phyloP scores from a whole-genome alignment of 2,888 invertebrate species.

The Eristalis arbustorum region DNA sequence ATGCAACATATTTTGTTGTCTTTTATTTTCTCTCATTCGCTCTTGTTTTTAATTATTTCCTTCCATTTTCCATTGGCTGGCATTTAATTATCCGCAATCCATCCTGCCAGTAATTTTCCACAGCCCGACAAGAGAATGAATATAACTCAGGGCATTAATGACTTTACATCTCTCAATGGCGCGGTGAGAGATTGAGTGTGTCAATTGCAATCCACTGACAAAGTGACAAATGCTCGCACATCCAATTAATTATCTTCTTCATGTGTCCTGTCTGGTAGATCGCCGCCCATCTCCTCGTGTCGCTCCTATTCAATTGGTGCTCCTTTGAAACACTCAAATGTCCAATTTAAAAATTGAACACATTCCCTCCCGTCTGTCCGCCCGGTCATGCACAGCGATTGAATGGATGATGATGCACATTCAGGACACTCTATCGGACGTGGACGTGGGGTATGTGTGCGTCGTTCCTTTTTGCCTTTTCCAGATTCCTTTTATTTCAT shows the following conservation, averaged over 20 bases:
- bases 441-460: neutral
- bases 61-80: conserved; percentile 25
- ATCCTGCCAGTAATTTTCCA: conserved; percentile 42
- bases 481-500: conserved; percentile 5
- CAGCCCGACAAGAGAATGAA: conserved; percentile 27
- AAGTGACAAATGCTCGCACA: conserved; percentile 66
- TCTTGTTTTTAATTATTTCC: conserved; percentile 30
- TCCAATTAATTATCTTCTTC: conserved; percentile 66
- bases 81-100: conserved; percentile 47
- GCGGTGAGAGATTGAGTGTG: conserved; percentile 61
- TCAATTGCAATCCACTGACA: conserved; percentile 65
- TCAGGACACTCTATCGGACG: conserved; percentile 29
- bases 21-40: neutral
- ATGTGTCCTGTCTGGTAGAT: conserved; percentile 43
- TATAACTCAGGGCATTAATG: conserved; percentile 48
- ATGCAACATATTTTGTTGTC: neutral
- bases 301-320: conserved; percentile 46
- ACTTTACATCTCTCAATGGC: conserved; percentile 46
- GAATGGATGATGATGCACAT: conserved; percentile 1
- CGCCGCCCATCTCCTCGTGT: neutral
- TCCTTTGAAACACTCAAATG: conserved; percentile 46
- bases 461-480: neutral
- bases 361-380: neutral
- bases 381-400: neutral
- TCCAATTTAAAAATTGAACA: conserved; percentile 52